phyloP scores from a whole-genome alignment of 1,140 invertebrate species.

The Coelopa frigida region DNA sequence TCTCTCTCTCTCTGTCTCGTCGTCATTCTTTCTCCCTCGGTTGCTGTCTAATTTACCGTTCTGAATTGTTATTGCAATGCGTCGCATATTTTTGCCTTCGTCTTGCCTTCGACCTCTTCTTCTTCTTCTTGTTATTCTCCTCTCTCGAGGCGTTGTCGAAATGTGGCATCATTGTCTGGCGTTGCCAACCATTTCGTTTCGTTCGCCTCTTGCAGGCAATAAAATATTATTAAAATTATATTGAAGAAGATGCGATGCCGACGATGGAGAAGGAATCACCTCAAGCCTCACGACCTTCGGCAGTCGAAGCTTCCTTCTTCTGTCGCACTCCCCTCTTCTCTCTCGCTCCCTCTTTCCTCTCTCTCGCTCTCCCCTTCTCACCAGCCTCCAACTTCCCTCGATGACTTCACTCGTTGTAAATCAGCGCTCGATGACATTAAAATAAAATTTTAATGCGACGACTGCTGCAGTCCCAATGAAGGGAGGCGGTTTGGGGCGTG shows the following conservation, averaged over 20 bases:
- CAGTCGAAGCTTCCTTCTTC: not conserved
- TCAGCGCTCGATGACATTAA: conserved; percentile 44
- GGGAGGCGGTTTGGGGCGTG: not conserved
- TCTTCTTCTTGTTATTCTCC: conserved; percentile 6
- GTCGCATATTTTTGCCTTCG: conserved; percentile 8
- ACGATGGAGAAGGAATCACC: not conserved
- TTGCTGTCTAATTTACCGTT: conserved; percentile 16
- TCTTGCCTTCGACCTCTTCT: not conserved
- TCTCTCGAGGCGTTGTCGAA: conserved; percentile 4
- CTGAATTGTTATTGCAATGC: conserved; percentile 16
- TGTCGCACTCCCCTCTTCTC: not conserved
- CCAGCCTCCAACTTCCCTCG: not conserved
- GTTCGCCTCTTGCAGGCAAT: conserved; percentile 35
- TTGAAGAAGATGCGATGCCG: not conserved
- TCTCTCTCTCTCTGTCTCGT: not conserved
- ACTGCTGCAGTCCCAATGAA: conserved; percentile 12
- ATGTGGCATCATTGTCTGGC: not conserved
- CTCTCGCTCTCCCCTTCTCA: not conserved
- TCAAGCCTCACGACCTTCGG: conserved; percentile 2
- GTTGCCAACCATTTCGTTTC: conserved; percentile 20
- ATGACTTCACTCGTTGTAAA: conserved; percentile 25
- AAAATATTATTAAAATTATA: conserved; percentile 44
- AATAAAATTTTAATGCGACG: conserved; percentile 43
- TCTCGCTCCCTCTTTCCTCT: not conserved
- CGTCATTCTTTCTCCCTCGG: conserved; percentile 1